These are phyloP conservation scores for Andrena bucephala DNA, from an alignment of 2,888 invertebrate species.

Conservation along the genomic window DNA sequence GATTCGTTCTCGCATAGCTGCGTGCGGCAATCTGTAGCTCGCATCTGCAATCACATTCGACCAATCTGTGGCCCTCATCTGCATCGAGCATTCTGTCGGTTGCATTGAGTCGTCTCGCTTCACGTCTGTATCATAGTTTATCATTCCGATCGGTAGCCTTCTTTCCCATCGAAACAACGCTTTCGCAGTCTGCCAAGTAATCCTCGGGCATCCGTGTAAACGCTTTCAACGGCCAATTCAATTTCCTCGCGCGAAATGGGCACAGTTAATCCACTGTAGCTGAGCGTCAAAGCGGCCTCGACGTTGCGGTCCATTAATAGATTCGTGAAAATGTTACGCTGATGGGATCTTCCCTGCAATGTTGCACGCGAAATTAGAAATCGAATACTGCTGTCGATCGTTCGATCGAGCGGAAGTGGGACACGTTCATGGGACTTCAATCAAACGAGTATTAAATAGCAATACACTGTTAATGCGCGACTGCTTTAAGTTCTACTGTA, in stretches of 20 bases:
- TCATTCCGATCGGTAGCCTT: conserved; percentile 26
- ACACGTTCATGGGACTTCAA: too few species aligned
- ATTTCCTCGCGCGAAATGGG: conserved; percentile 9
- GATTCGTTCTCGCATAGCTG: conserved; percentile 59
- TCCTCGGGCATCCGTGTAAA: not conserved
- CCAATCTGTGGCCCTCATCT: conserved; percentile 60
- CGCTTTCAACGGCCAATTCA: not conserved
- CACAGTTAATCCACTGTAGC: not conserved
- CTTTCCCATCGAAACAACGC: conserved; percentile 2
- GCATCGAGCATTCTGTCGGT: conserved; percentile 35
- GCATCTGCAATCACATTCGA: conserved; percentile 62
- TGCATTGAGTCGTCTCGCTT: conserved; percentile 46
- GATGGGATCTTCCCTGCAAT: not conserved
- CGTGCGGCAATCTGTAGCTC: conserved; percentile 55
- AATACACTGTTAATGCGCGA: too few species aligned
- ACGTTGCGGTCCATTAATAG: not conserved
- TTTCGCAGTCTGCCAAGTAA: not conserved
- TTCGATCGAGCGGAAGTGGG: too few species aligned
- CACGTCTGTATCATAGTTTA: conserved; percentile 44
- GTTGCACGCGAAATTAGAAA: not conserved
- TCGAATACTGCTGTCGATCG: not conserved
- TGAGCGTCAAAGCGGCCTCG: not conserved
- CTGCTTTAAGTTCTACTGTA: too few species aligned
- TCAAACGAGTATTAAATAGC: too few species aligned
- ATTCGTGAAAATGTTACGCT: not conserved